A percentile compares a stretch with the other conserved stretches of the same genome.
Conservation (phyloP, 1,140 invertebrate genomes). For the Babylonia areolata region DNA sequence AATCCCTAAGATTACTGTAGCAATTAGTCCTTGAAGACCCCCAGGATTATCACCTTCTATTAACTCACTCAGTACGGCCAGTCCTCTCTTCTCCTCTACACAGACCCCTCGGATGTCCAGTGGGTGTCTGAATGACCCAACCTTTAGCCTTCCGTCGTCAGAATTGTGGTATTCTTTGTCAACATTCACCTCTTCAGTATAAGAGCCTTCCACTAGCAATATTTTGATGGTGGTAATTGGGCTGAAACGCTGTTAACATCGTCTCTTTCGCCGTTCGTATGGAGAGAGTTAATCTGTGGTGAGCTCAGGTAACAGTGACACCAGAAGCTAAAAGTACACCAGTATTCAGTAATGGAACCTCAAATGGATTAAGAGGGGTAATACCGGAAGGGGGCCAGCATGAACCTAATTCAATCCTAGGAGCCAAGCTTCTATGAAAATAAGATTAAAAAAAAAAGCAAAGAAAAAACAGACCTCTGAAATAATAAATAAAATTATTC, state of each 20-base stretch:
- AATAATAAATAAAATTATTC: constrained; percentile 79
- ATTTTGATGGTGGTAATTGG: no score
- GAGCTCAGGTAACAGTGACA: constrained; percentile 79
- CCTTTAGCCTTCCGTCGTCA: no score
- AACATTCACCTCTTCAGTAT: no score
- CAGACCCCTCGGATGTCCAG: no score
- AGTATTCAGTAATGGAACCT: constrained; percentile 81
- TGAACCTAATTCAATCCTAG: constrained; percentile 80
- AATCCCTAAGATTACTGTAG: constrained; percentile 79
- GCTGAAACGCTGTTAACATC: no score
- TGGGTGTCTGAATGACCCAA: no score
- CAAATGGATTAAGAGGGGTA: constrained; percentile 80
- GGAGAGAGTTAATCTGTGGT: no score
- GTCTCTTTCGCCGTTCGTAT: no score
- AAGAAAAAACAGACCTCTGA: constrained; percentile 80
- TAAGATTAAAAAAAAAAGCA: constrained; percentile 82
- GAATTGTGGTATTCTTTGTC: no score
- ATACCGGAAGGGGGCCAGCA: constrained; percentile 80
- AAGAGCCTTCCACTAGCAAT: no score
- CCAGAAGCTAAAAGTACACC: constrained; percentile 74
- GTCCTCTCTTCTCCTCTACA: no score
- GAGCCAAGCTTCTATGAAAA: constrained; percentile 81
- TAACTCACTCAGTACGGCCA: no score
- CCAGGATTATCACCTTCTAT: constrained; percentile 77
- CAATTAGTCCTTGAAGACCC: constrained; percentile 74